A percentile compares a stretch with the other conserved stretches of the same genome.
phyloP scores from a whole-genome alignment of 2,888 invertebrate species.

The Drosophila lutescens region DNA sequence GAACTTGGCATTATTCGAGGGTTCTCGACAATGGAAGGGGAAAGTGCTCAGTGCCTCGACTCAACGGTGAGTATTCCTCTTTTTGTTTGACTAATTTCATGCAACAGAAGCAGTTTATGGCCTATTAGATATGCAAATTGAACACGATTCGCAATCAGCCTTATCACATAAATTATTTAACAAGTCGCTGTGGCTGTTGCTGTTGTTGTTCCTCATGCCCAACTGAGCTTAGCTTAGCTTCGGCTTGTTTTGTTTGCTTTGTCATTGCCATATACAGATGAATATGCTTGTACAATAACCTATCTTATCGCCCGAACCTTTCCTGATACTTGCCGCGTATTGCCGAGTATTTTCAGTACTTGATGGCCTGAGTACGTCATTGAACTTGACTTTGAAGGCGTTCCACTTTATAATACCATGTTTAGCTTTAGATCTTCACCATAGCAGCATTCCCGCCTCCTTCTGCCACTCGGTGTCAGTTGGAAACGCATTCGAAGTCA shows the following conservation, averaged over 20 bases:
- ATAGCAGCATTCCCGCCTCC: conserved; percentile 41
- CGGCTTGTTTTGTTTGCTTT: conserved; percentile 37
- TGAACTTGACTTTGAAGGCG: conserved; percentile 80
- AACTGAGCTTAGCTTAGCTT: conserved; percentile 16
- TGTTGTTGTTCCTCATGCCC: conserved; percentile 33
- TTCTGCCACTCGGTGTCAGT: conserved; percentile 64
- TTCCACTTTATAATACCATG: conserved; percentile 59
- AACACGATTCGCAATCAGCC: conserved; percentile 61
- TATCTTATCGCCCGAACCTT: conserved; percentile 64
- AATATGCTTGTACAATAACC: conserved; percentile 35
- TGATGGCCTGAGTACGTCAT: conserved; percentile 66
- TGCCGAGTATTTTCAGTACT: conserved; percentile 55
- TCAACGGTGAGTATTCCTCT: conserved; percentile 6
- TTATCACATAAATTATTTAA: conserved; percentile 73
- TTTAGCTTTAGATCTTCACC: conserved; percentile 53
- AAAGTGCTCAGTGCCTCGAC: conserved; percentile 11
- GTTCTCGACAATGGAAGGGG: conserved; percentile 39
- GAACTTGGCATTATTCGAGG: background rate
- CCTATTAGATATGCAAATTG: conserved; percentile 75
- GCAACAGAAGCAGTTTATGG: conserved; percentile 58
- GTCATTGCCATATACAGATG: conserved; percentile 39
- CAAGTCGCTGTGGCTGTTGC: conserved; percentile 38
- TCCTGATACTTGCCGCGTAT: conserved; percentile 34
- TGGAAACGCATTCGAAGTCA: conserved; percentile 24
- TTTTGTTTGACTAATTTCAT: conserved; percentile 51